Percentiles rank a stretch among this genome's conserved stretches.
These are phyloP conservation scores for Tortrix viridana DNA, from an alignment of 2,888 invertebrate species.

Conservation along the genomic window DNA sequence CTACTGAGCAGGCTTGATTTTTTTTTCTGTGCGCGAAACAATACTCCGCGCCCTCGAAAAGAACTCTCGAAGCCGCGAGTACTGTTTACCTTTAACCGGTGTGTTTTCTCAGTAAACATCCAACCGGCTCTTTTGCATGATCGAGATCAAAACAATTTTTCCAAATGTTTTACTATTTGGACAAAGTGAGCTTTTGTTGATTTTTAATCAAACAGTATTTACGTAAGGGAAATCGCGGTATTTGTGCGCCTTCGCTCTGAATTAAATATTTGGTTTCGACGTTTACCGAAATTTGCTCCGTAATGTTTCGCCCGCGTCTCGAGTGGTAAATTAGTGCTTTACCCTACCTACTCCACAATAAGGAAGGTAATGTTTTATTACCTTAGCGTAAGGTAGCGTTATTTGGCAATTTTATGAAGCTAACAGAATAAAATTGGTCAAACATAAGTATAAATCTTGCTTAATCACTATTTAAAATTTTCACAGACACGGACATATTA, in stretches of 20 bases:
- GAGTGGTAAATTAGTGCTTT: too few relatives aligned
- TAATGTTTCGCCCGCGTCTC: too few relatives aligned
- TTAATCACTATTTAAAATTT: too few relatives aligned
- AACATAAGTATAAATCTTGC: too few relatives aligned
- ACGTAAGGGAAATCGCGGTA: slow-evolving; percentile 18
- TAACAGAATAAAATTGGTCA: too few relatives aligned
- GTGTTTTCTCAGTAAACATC: slow-evolving; percentile 27
- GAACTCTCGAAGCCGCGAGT: not conserved
- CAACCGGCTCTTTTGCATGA: slow-evolving; percentile 29
- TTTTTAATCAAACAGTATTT: slow-evolving; percentile 34
- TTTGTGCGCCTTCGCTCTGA: slow-evolving; percentile 15
- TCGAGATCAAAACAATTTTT: slow-evolving; percentile 36
- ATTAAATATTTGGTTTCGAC: slow-evolving; percentile 17
- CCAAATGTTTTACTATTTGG: slow-evolving; percentile 31
- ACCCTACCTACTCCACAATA: too few relatives aligned
- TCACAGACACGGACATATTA: too few relatives aligned
- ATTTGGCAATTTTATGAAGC: too few relatives aligned
- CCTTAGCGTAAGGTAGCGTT: too few relatives aligned
- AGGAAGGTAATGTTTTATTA: too few relatives aligned
- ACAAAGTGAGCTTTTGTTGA: slow-evolving; percentile 23
- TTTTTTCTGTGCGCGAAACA: too few relatives aligned
- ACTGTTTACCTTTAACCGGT: slow-evolving; percentile 20
- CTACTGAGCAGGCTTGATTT: not conserved
- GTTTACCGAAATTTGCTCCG: not conserved
- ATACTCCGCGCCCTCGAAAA: not conserved